These are phyloP conservation scores for Actenoides lindsayi DNA, from an alignment of 2,113 vertebrate species.

Conservation along the genomic window DNA sequence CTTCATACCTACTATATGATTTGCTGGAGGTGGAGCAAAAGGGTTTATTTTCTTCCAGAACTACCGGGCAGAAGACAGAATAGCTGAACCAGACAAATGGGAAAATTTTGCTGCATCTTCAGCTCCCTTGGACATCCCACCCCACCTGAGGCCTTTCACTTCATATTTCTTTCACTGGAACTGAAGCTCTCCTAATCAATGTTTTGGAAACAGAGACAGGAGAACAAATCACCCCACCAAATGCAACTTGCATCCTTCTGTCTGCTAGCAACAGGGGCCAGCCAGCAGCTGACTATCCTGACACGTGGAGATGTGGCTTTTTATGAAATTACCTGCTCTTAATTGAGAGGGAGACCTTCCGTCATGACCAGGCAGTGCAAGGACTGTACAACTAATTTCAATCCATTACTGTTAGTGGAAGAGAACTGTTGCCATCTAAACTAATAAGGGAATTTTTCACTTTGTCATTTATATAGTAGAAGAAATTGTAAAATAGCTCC, in stretches of 20 bases:
- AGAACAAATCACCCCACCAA: neutral
- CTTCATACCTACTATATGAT: neutral
- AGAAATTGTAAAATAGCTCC: constrained; percentile 1
- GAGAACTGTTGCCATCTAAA: neutral
- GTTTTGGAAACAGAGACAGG: neutral
- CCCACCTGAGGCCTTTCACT: neutral
- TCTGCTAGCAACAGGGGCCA: neutral
- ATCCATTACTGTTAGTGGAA: constrained; percentile 1
- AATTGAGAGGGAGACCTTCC: neutral
- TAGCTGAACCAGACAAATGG: neutral
- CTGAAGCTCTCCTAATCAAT: neutral
- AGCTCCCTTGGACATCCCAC: neutral
- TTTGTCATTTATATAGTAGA: constrained; percentile 17
- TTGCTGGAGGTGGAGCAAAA: neutral
- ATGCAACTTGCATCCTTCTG: neutral
- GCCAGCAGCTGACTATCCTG: neutral
- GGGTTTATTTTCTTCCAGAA: neutral
- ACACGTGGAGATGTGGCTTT: accelerated
- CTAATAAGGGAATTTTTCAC: constrained; percentile 38
- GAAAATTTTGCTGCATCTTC: neutral
- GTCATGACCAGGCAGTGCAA: neutral
- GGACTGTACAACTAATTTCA: neutral
- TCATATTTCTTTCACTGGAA: neutral
- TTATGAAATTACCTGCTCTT: neutral
- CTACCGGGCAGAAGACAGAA: neutral